Conservation (phyloP, 2,888 invertebrate species). For the Leucophenga maculata region DNA sequence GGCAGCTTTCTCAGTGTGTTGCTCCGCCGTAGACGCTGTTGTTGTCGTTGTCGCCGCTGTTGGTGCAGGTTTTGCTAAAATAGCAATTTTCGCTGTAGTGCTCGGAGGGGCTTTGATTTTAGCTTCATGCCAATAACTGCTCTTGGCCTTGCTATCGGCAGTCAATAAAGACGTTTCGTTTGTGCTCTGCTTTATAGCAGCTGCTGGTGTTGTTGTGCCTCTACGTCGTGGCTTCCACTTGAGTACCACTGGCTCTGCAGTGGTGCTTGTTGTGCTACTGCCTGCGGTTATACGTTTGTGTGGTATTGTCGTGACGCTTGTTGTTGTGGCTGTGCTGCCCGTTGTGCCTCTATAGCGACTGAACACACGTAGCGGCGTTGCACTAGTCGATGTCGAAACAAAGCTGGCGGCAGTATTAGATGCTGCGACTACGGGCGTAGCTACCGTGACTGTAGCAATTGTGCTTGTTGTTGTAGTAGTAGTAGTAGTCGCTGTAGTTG, state of each 20-base stretch:
- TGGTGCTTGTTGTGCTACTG: conserved; percentile 49
- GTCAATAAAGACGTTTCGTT: too few species aligned
- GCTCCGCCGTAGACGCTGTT: conserved; percentile 28
- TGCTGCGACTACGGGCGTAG: neutral
- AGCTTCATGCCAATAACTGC: conserved; percentile 51
- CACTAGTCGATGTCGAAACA: conserved; percentile 56
- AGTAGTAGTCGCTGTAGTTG: conserved; percentile 14
- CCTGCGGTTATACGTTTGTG: conserved; percentile 23
- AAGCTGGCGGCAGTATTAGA: conserved; percentile 38
- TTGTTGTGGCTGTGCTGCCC: conserved; percentile 31
- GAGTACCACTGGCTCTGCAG: conserved; percentile 62
- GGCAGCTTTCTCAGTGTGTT: conserved; percentile 38
- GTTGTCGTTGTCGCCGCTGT: conserved; percentile 40
- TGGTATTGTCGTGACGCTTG: conserved; percentile 22
- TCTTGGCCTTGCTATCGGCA: conserved; percentile 49
- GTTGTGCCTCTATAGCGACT: conserved; percentile 53
- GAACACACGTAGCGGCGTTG: conserved; percentile 51
- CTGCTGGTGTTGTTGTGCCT: conserved; percentile 32
- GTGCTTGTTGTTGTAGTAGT: conserved; percentile 18
- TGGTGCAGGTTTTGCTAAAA: conserved; percentile 36
- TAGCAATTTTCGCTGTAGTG: too few species aligned
- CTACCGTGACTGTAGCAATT: conserved; percentile 28
- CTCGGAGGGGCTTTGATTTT: conserved; percentile 40
- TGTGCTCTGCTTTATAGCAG: too few species aligned
- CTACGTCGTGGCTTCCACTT: conserved; percentile 68